Conservation (phyloP, 2,797 vertebrate species). For the Clamator glandarius region DNA sequence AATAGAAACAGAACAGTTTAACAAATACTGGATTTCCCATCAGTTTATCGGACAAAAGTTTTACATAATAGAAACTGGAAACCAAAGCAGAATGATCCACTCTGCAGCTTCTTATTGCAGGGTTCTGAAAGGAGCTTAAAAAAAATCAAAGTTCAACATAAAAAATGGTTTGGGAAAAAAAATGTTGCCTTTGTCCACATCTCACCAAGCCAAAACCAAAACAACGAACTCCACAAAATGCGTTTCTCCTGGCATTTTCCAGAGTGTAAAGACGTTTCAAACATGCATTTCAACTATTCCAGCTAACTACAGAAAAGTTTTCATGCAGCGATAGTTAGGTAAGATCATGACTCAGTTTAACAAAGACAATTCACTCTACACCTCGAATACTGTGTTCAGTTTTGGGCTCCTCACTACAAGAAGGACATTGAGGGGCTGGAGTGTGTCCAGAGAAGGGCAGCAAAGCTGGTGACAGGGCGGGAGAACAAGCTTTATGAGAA, state of each 20-base stretch:
- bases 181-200: not conserved
- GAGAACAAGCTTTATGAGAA: no score
- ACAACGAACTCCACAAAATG: rapidly evolving
- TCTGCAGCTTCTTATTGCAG: not conserved
- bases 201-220: not conserved
- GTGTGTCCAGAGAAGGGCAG: no score
- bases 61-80: not conserved
- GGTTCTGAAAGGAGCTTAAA: not conserved
- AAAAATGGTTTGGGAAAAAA: not conserved
- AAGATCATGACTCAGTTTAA: not conserved
- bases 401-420: no score
- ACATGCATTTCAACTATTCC: not conserved
- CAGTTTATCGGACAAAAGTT: not conserved
- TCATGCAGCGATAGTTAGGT: not conserved
- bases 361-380: not conserved
- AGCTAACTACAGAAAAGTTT: not conserved
- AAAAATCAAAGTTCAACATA: not conserved
- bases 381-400: no score
- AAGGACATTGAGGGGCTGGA: no score
- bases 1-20: not conserved
- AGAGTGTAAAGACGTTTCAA: not conserved
- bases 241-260: not conserved
- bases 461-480: no score
- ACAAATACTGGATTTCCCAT: not conserved
- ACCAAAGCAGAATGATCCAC: not conserved